These are phyloP conservation scores for Notospermus geniculatus DNA, from an alignment of 1,140 invertebrate genomes.

Conservation along the genomic window DNA sequence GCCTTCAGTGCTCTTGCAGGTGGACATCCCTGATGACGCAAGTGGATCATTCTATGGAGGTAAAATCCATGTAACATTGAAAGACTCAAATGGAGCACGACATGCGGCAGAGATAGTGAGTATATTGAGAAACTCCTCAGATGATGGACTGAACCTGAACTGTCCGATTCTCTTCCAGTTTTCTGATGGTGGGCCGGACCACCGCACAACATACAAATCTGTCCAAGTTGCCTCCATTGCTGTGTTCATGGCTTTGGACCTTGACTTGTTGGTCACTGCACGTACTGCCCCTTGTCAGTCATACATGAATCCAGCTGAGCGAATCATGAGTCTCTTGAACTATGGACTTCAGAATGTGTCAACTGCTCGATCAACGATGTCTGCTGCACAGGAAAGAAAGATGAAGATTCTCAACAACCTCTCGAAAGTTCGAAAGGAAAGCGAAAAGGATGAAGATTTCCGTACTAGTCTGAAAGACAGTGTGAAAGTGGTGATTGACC, in stretches of 20 bases:
- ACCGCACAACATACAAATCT: conserved; percentile 19
- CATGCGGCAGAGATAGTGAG: conserved; percentile 17
- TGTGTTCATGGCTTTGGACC: conserved; percentile 18
- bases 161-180: conserved; percentile 11
- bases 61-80: not conserved
- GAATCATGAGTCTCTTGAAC: no score
- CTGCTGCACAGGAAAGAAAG: no score
- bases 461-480: no score
- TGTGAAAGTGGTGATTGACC: no score
- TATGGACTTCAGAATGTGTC: no score
- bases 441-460: no score
- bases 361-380: no score
- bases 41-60: not conserved
- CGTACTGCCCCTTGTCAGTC: conserved; percentile 18
- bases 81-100: conserved; percentile 13
- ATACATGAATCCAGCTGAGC: conserved; percentile 27
- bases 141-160: not conserved
- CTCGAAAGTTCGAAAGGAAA: no score
- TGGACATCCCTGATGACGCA: not conserved
- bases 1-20: not conserved
- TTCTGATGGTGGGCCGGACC: conserved; percentile 24
- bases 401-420: no score
- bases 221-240: conserved; percentile 15
- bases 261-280: conserved; percentile 20
- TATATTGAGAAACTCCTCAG: conserved; percentile 7